These are phyloP conservation scores for Epinephelus coioides DNA, from an alignment of 2,797 vertebrate species.

Conservation along the genomic window DNA sequence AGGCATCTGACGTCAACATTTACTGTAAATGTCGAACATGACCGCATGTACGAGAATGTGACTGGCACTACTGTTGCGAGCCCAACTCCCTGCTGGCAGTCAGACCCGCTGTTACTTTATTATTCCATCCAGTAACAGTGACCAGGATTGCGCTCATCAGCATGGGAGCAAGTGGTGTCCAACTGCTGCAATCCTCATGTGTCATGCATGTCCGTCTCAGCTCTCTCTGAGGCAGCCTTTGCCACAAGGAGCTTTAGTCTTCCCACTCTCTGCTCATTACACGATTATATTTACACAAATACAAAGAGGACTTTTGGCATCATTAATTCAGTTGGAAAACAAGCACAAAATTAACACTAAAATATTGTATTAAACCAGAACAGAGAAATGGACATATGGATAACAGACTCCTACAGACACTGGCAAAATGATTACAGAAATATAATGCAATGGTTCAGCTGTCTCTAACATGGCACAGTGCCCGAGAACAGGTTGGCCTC, in stretches of 20 bases:
- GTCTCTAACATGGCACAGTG: conserved; percentile 52
- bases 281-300: conserved; percentile 28
- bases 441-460: conserved; percentile 49
- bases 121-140: conserved; percentile 25
- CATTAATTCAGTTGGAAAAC: conserved; percentile 37
- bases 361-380: conserved; percentile 48
- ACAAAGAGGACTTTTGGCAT: conserved; percentile 24
- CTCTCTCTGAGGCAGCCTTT: conserved; percentile 36
- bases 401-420: conserved; percentile 42
- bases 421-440: conserved; percentile 52
- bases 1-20: conserved; percentile 72
- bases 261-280: conserved; percentile 17
- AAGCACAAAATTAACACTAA: conserved; percentile 43
- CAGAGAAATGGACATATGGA: conserved; percentile 53
- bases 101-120: conserved; percentile 41
- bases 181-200: conserved; percentile 33
- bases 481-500: conserved; percentile 65
- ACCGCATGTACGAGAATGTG: conserved; percentile 51
- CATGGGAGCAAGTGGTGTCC: conserved; percentile 15
- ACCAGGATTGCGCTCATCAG: conserved; percentile 35
- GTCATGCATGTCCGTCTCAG: conserved; percentile 28
- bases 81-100: conserved; percentile 21
- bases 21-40: conserved; percentile 67
- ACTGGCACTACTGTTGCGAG: conserved; percentile 36
- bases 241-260: conserved; percentile 8